These are phyloP conservation scores for Trimorus sp. DNA, from an alignment of 2,888 invertebrate species.

Conservation along the genomic window DNA sequence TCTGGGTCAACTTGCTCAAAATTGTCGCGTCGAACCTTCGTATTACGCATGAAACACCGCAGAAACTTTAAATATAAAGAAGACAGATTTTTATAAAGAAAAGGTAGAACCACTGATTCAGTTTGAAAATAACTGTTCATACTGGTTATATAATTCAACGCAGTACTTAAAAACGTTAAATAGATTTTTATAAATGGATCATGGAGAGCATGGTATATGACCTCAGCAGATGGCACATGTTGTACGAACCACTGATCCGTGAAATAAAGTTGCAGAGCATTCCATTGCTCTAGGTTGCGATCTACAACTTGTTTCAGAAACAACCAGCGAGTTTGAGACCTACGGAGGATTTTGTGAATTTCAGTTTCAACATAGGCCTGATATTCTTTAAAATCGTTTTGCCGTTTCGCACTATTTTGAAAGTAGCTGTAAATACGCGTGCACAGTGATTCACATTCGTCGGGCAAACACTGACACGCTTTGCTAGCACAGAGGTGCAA, in stretches of 20 bases:
- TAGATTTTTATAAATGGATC: constrained; percentile 60
- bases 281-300: constrained; percentile 72
- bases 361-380: constrained; percentile 67
- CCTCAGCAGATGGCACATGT: not conserved
- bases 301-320: constrained; percentile 68
- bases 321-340: constrained; percentile 72
- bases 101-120: too few relatives aligned
- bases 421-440: constrained; percentile 2
- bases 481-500: constrained; percentile 67
- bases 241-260: not conserved
- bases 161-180: not conserved
- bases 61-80: too few relatives aligned
- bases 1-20: too few relatives aligned
- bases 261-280: constrained; percentile 19
- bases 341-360: constrained; percentile 68
- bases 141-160: not conserved
- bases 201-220: not conserved
- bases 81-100: too few relatives aligned
- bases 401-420: constrained; percentile 10
- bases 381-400: constrained; percentile 39
- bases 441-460: not conserved
- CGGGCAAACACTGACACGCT: constrained; percentile 70
- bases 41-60: too few relatives aligned
- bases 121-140: too few relatives aligned
- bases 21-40: too few relatives aligned